Conservation (phyloP, 2,113 vertebrate species). For the Brachirus orientalis region DNA sequence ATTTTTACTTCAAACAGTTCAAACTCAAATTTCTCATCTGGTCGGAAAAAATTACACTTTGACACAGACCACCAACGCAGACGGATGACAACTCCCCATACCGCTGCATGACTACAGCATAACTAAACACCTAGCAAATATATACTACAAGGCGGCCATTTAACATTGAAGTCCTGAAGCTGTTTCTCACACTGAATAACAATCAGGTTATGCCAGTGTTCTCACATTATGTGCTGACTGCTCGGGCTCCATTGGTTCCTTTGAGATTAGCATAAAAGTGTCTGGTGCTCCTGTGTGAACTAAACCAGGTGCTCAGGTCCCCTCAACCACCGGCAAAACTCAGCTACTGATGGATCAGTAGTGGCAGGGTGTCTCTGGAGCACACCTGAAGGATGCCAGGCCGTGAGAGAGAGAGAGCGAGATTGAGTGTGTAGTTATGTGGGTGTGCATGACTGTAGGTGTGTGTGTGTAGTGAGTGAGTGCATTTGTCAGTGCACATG, state of each 20-base stretch:
- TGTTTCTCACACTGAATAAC: conserved; percentile 64
- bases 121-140: conserved; percentile 47
- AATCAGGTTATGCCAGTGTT: conserved; percentile 51
- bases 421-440: conserved; percentile 6
- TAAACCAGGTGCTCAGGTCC: conserved; percentile 51
- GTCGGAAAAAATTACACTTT: conserved; percentile 34
- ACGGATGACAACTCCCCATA: conserved; percentile 41
- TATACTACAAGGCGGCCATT: conserved; percentile 33
- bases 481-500: conserved; percentile 20
- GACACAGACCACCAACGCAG: conserved; percentile 53
- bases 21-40: conserved; percentile 35
- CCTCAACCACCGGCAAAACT: conserved; percentile 55
- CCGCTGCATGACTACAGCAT: conserved; percentile 49
- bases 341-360: conserved; percentile 65
- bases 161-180: conserved; percentile 48
- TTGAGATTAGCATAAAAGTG: conserved; percentile 53
- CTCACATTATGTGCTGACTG: conserved; percentile 50
- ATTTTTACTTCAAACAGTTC: conserved; percentile 30
- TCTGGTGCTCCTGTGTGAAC: conserved; percentile 65
- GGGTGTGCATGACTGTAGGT: neutral
- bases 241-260: conserved; percentile 27
- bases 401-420: neutral
- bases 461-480: neutral
- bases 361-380: conserved; percentile 57
- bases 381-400: conserved; percentile 65